Evolutionary conservation across 1,140 invertebrate species (phyloP).

Genomic region (Zelostemma sp.): DNA sequence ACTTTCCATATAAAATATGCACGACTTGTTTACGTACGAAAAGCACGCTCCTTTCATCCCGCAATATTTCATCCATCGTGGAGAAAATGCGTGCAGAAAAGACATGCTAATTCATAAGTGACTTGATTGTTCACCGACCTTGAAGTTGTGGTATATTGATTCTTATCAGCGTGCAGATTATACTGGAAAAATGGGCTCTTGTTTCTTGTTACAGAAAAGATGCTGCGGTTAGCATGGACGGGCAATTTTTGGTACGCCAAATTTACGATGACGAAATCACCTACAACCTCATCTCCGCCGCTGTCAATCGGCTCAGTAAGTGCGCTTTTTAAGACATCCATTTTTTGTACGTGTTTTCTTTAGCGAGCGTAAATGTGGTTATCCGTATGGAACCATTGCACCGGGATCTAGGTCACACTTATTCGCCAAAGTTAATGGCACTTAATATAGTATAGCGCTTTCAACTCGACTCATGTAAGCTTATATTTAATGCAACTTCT

Average conservation of each 20-base stretch:
- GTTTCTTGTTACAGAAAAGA: slow-evolving; percentile 78
- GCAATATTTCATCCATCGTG: no score
- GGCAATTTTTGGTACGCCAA: slow-evolving; percentile 92
- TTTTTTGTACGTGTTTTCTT: no score
- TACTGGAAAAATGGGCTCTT: slow-evolving; percentile 1
- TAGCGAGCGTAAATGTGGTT: no score
- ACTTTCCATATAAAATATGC: background rate
- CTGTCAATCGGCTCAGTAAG: slow-evolving; percentile 91
- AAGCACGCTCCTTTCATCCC: no score
- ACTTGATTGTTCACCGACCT: slow-evolving; percentile 1
- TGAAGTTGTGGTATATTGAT: no score
- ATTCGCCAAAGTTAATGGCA: background rate
- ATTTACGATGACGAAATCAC: slow-evolving; percentile 97
- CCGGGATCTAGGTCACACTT: background rate
- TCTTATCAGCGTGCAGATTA: no score
- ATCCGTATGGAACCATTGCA: background rate
- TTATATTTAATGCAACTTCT: no score
- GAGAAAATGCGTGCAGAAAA: no score
- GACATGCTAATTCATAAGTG: no score
- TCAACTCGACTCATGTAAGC: background rate
- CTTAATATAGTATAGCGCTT: background rate
- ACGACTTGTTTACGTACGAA: no score
- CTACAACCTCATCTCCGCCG: slow-evolving; percentile 92
- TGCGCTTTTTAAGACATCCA: slow-evolving; percentile 51
- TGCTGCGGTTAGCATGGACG: slow-evolving; percentile 93